phyloP scores from a whole-genome alignment of 2,113 vertebrate genomes.

The Pelvicachromis taeniatus region DNA sequence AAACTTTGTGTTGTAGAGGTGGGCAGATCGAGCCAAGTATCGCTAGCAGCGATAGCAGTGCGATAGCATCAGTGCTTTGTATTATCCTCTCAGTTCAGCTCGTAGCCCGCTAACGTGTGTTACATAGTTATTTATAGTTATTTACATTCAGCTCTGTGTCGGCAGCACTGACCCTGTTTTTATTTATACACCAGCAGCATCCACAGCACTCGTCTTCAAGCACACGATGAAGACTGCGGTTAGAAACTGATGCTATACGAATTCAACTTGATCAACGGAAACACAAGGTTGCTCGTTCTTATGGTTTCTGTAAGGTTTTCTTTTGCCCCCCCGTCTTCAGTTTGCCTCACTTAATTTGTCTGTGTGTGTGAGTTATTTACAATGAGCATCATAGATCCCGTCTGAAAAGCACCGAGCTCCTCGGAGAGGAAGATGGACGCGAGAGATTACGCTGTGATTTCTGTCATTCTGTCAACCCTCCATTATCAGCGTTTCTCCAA shows the following conservation, averaged over 20 bases:
- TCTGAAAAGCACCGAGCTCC: not conserved
- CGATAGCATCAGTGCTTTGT: not conserved
- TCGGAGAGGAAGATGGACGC: not conserved
- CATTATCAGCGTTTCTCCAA: not conserved
- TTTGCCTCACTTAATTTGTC: not conserved
- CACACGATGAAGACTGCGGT: not conserved
- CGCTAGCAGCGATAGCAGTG: too few relatives aligned
- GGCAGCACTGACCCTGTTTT: not conserved
- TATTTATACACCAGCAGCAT: not conserved
- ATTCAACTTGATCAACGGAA: not conserved
- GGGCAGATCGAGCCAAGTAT: not conserved
- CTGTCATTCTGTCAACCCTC: not conserved
- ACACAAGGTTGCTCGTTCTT: not conserved
- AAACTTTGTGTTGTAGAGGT: too few relatives aligned
- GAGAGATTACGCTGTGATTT: not conserved
- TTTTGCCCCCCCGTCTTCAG: not conserved
- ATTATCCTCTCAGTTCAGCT: not conserved
- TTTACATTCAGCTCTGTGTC: too few relatives aligned
- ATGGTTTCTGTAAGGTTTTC: not conserved
- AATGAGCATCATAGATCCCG: not conserved
- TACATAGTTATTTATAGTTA: too few relatives aligned
- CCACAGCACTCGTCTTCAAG: not conserved
- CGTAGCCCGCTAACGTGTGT: not conserved
- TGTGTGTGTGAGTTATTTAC: not conserved
- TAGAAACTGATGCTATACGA: not conserved